These are phyloP conservation scores for Athalia cordata DNA, from an alignment of 2,888 invertebrate genomes.

Conservation along the genomic window DNA sequence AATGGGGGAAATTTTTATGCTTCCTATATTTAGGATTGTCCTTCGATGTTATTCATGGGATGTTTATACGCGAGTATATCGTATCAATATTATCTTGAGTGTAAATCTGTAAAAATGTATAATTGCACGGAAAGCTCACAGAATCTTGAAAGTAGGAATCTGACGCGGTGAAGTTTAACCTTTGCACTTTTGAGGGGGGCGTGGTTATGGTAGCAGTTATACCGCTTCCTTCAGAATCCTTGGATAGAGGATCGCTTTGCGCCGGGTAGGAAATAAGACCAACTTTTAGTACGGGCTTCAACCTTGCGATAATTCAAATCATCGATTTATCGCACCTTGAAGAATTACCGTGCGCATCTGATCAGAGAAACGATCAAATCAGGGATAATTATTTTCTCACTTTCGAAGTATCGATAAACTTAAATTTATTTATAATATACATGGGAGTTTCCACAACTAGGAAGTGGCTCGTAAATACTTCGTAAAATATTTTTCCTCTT, in stretches of 20 bases:
- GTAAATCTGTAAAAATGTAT: slow-evolving; percentile 11
- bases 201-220: slow-evolving; percentile 44
- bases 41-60: neutral
- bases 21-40: neutral
- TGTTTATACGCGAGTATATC: neutral
- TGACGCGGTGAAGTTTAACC: slow-evolving; percentile 42
- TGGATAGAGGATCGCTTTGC: neutral
- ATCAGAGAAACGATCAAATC: too few relatives aligned
- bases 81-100: slow-evolving; percentile 19
- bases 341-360: neutral
- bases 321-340: neutral
- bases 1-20: too few relatives aligned
- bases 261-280: neutral
- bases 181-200: slow-evolving; percentile 37
- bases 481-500: neutral
- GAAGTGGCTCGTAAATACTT: too few relatives aligned
- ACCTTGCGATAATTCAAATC: neutral
- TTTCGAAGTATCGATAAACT: too few relatives aligned
- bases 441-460: neutral
- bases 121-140: slow-evolving; percentile 18
- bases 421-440: neutral
- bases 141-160: slow-evolving; percentile 41
- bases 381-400: too few relatives aligned
- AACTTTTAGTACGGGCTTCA: neutral
- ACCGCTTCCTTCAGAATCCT: slow-evolving; percentile 9